Evolutionary conservation across 2,797 vertebrate species (phyloP), one percentile per base, ranked within the genome.

Genomic region (Hoplostethus atlanticus): DNA sequence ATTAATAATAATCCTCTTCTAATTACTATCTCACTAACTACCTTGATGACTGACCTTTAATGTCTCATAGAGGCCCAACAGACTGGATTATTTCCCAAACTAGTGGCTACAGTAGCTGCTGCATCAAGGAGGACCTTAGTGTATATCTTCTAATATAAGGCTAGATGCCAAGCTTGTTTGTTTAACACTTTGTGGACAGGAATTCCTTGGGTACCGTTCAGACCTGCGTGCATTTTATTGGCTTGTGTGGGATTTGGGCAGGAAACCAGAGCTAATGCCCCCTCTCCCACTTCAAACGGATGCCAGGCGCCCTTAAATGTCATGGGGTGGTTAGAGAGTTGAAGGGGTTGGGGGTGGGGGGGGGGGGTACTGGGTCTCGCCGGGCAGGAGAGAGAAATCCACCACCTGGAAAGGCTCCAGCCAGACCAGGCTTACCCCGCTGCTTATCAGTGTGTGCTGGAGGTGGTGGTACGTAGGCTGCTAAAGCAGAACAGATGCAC

Each of bases 201-300:
- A 92, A 92, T 93, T 90, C 84, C 83, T 90, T 86, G 90, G 81
- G 87, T 87, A 81, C 51, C 12, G 86, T 86, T 90, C 74, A 90
- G 89, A 94, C 87, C 88, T 90, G 89, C 68, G 66, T 73, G 83
- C 73, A 84, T 88, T 92, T 92, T 94, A 93, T 92, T 92, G 90
- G 93, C 86, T 92, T 90, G 87, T 93, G 90, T 86, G 89, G 91
- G 92, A 94, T 94, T 94, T 93, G 89, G 88, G 88, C 91, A 94
- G 93, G 93, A 94, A 94, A 94, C 93, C 92, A 93, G 89, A 92
- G 89, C 91, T 94, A 94, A 94, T 95, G 90, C 91, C 88, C 83
- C 86, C 87, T 91, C 84, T 92, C 88, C 89, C 91, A 95, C 94
- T 94, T 94, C 93, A 94, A 95, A 94, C 86, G 73, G 86, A 94